Conservation (phyloP, 2,797 vertebrate species). For the Arrhamphus sclerolepis region DNA sequence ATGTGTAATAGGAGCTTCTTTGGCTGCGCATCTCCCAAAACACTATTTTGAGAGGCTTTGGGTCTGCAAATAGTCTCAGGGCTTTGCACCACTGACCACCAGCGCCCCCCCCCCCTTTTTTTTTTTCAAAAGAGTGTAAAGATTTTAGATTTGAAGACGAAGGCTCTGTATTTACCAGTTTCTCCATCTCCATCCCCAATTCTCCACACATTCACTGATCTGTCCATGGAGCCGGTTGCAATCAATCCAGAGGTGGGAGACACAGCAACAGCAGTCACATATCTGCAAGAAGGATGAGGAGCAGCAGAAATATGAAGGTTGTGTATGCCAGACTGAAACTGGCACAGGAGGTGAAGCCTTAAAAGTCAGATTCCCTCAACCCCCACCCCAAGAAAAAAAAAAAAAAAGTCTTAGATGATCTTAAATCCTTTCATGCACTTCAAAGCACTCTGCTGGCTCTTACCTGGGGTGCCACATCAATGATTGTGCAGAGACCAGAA, state of each 20-base stretch:
- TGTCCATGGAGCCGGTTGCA: slow-evolving; percentile 92
- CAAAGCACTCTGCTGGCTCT: slow-evolving; percentile 56
- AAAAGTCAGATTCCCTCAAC: slow-evolving; percentile 25
- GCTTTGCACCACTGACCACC: slow-evolving; percentile 24
- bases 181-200: slow-evolving; percentile 68
- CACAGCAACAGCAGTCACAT: slow-evolving; percentile 88
- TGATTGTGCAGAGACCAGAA: slow-evolving; percentile 51
- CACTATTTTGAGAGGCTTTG: slow-evolving; percentile 40
- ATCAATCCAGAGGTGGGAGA: slow-evolving; percentile 83
- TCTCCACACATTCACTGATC: slow-evolving; percentile 87
- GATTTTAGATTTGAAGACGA: slow-evolving; percentile 33
- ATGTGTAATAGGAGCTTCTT: slow-evolving; percentile 39
- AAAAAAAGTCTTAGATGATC: slow-evolving; percentile 51
- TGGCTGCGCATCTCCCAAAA: slow-evolving; percentile 35
- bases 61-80: slow-evolving; percentile 28
- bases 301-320: slow-evolving; percentile 19
- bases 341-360: slow-evolving; percentile 38
- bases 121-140: too few species aligned
- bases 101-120: too few species aligned
- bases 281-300: slow-evolving; percentile 71
- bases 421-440: slow-evolving; percentile 63
- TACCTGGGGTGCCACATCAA: slow-evolving; percentile 65
- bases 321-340: slow-evolving; percentile 25
- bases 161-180: slow-evolving; percentile 66
- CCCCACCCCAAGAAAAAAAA: background rate